phyloP scores from a whole-genome alignment of 2,113 vertebrate genomes.

The Isichthys henryi region DNA sequence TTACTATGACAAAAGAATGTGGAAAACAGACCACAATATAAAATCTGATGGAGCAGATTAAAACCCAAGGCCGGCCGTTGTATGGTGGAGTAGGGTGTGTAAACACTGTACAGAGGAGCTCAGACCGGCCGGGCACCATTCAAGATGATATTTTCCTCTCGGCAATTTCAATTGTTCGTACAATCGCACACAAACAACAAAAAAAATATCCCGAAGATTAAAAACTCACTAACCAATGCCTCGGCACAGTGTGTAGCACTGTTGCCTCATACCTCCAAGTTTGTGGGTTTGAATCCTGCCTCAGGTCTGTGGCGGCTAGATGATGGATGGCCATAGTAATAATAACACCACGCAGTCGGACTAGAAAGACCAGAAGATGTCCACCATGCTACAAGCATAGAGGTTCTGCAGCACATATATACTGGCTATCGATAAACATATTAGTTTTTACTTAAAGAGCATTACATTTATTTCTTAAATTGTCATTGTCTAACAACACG shows the following conservation, averaged over 20 bases:
- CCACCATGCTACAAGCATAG: not conserved
- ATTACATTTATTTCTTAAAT: not conserved
- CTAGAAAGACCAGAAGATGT: not conserved
- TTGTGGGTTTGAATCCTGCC: not conserved
- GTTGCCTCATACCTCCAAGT: not conserved
- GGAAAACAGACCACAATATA: not conserved
- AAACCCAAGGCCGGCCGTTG: not conserved
- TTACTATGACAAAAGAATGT: not conserved
- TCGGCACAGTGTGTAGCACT: not conserved
- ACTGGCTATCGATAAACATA: not conserved
- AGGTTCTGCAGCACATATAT: not conserved
- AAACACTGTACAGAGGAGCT: not conserved
- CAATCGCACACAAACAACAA: not conserved
- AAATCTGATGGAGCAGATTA: not conserved
- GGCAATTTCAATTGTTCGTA: not conserved
- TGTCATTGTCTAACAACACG: not conserved
- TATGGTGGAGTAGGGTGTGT: not conserved
- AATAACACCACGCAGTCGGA: not conserved
- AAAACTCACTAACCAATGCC: not conserved
- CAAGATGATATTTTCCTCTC: not conserved
- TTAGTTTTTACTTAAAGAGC: not conserved
- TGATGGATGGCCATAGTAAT: not conserved
- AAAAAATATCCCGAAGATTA: not conserved
- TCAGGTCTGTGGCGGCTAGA: not conserved
- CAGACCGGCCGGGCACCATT: not conserved